Base-by-base conservation (phyloP, 1,140 invertebrate genomes). In the Pissodes strobi region DNA sequence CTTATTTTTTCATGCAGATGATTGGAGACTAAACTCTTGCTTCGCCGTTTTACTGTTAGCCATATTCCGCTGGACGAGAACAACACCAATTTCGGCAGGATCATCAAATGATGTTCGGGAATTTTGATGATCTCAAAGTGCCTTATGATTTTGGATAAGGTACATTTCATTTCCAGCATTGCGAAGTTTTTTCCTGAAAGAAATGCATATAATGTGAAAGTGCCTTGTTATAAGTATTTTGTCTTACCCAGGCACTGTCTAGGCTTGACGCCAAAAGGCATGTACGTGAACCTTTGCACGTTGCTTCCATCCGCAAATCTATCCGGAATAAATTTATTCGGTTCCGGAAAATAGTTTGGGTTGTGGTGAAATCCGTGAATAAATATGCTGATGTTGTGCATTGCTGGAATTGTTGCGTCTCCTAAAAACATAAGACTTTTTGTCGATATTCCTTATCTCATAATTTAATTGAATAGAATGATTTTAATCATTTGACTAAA, bases 291-390 rank as follows among this genome's bases (percentile, higher is more conserved):
- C 0, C 78, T 76, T 58, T 80, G 69, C 60, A 79, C 8, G 46
- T 45, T 45, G 13, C 8, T 48, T 21, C 21, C 19, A 51, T 58
- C 12, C 25, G 48, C 34, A 52, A 52, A 30, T 21, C 43, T 10
- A 43, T 89, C 86, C 0, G 90, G 89, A 76, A 87, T 78, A 70
- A 90, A 91, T 55, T 79, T 77, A 46, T 89, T 84, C 0, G 90
- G 89, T 48, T 91, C 79, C 1, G 83, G 81, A 72, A 84, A 91
- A 58, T 79, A 77, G n/a, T 34, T 56, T 48, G 21, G 62, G 51
- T 55, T 55, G 21, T 30, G 25, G 21, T 12, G 88, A 13, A 90
- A 74, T 66, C 79, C 79, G 46, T 82, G 82, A 25, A 77, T 72
- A 79, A 43, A 60, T 12, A 64, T 39, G 4, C 6, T 25, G 12